A percentile compares a stretch with the other conserved stretches of the same genome.
These are phyloP conservation scores for Antedon mediterranea DNA, from an alignment of 53 echinoderm and acorn worm genomes.

Conservation along the genomic window DNA sequence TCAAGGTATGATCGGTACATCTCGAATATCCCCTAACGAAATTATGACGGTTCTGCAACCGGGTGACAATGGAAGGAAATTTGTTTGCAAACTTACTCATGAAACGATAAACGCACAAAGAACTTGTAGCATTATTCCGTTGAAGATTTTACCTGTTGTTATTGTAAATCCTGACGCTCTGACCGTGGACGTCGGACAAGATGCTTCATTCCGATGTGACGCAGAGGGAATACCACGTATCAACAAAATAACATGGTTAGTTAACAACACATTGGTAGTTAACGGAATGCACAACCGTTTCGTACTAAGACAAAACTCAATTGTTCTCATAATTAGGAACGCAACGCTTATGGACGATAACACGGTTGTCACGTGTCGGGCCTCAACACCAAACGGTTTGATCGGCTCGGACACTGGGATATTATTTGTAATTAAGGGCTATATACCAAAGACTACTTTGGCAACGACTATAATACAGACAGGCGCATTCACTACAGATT, in stretches of 20 bases:
- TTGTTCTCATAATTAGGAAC: conserved; percentile 22
- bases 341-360: conserved; percentile 27
- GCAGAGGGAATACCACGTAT: neutral
- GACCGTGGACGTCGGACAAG: conserved; percentile 9
- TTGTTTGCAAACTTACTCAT: conserved; percentile 9
- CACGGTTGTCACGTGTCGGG: conserved; percentile 31
- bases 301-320: conserved; percentile 6
- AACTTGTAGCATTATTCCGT: conserved; percentile 7
- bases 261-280: neutral
- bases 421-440: neutral
- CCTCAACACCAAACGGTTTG: conserved; percentile 15
- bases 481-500: neutral
- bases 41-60: conserved; percentile 14
- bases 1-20: conserved; percentile 14
- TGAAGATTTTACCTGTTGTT: conserved; percentile 11
- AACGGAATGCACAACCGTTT: neutral
- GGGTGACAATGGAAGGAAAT: conserved; percentile 14
- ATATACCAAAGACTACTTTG: neutral
- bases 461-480: neutral
- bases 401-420: neutral
- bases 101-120: neutral
- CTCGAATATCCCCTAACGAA: neutral
- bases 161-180: conserved; percentile 10
- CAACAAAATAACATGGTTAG: neutral
- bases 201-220: conserved; percentile 5